Conservation (phyloP, 2,888 invertebrate genomes). For the Cantharis rustica region DNA sequence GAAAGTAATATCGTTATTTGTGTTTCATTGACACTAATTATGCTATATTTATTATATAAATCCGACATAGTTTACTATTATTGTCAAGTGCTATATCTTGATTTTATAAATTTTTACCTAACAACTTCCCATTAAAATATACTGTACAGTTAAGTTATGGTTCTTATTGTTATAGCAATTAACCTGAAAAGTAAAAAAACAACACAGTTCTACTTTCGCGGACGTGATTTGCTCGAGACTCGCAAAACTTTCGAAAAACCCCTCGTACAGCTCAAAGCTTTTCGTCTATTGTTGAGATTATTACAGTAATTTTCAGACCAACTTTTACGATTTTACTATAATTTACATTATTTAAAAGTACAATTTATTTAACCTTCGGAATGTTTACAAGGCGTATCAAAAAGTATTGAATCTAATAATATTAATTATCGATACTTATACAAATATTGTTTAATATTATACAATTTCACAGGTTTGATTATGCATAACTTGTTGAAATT, state of each 20-base stretch:
- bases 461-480: no score
- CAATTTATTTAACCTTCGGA: no score
- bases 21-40: slow-evolving; percentile 4
- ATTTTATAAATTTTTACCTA: background rate
- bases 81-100: background rate
- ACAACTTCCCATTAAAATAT: background rate
- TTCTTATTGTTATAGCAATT: background rate
- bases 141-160: background rate
- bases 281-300: background rate
- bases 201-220: background rate
- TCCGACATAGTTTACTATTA: background rate
- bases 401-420: no score
- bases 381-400: no score
- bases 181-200: background rate
- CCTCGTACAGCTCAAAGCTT: background rate
- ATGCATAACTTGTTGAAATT: no score
- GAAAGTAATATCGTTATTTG: slow-evolving; percentile 1
- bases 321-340: no score
- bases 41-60: slow-evolving; percentile 1
- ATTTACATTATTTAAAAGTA: no score
- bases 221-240: background rate
- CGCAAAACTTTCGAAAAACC: background rate
- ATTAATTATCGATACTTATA: no score
- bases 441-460: no score
- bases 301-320: no score